Evolutionary conservation across 1,140 invertebrate genomes (phyloP), one percentile per base, ranked within the genome.

Genomic region (Diabrotica undecimpunctata): DNA sequence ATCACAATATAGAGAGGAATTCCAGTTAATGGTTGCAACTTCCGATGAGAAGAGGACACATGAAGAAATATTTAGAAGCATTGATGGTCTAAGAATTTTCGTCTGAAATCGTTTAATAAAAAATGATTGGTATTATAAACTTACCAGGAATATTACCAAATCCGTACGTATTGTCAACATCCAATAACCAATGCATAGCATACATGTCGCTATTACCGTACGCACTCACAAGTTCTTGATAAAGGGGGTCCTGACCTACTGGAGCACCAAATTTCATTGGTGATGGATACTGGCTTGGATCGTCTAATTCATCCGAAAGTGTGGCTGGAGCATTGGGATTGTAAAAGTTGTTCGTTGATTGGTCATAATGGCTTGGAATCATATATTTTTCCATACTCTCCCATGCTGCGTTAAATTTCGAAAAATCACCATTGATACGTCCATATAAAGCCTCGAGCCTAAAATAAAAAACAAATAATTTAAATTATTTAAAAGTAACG

Each of bases 101-200:
- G n/a, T n/a, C n/a, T n/a, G n/a, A n/a, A n/a, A n/a, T n/a, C n/a
- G n/a, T 2, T 51, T 10, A 51, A 51, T 51, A 25, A 25, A 25
- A 25, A 25, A 25, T 2, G 25, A 25, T 25, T 25, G n/a, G n/a
- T 46, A 46, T 46, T 46, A 46, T 10, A 46, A 10, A 46, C 25
- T 60, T 11, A 41, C 58, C 58, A 46, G 14, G 58, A n/a, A n/a
- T 41, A 7, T 55, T 64, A 62, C 68, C 68, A 50, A 69, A 69
- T 41, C 68, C 68, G 59, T 66, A 69, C 8, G 55, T 54, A 35
- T 69, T 69, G 37, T 69, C 68, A 6, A 69, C 68, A 59, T 69
- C 67, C 5, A 58, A 64, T 13, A 69, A 36, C 64, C 67, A 69
- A 36, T 69, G 60, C 65, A 69, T 66, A 6, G 59, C 59, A 39